phyloP scores from a whole-genome alignment of 1,140 invertebrate species.

The Pseudomyrmex sp. region DNA sequence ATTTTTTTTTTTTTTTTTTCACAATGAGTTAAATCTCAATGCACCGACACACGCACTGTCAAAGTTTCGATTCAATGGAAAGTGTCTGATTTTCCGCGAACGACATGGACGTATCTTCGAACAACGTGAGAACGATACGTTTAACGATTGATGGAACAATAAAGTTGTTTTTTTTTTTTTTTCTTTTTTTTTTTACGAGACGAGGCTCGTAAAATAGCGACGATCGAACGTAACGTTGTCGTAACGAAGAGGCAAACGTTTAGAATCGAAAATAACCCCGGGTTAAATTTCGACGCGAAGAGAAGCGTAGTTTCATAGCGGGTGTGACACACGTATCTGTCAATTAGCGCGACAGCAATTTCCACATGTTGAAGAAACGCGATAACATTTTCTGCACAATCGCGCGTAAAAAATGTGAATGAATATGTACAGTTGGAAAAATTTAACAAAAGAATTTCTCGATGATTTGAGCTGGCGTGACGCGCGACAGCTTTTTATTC shows the following conservation, averaged over 20 bases:
- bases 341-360: slow-evolving; percentile 26
- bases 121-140: slow-evolving; percentile 7
- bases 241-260: slow-evolving; percentile 1
- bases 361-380: not conserved
- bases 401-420: slow-evolving; percentile 17
- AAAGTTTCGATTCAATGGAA: not conserved
- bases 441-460: slow-evolving; percentile 16
- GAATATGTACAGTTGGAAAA: slow-evolving; percentile 17
- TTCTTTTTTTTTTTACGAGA: slow-evolving; percentile 45
- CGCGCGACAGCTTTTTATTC: not conserved
- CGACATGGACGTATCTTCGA: slow-evolving; percentile 6
- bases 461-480: not conserved
- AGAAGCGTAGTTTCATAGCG: slow-evolving; percentile 20
- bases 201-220: slow-evolving; percentile 15
- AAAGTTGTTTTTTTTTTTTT: slow-evolving; percentile 46
- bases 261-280: slow-evolving; percentile 33
- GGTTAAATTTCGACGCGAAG: slow-evolving; percentile 17
- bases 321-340: slow-evolving; percentile 6
- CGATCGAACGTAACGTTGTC: not conserved
- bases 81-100: not conserved
- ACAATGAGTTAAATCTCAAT: not conserved
- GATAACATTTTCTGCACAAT: not conserved
- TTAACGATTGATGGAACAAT: slow-evolving; percentile 37
- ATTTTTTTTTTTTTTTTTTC: not conserved
- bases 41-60: not conserved